Conservation (phyloP, 2,113 vertebrate species). For the Osmerus mordax region DNA sequence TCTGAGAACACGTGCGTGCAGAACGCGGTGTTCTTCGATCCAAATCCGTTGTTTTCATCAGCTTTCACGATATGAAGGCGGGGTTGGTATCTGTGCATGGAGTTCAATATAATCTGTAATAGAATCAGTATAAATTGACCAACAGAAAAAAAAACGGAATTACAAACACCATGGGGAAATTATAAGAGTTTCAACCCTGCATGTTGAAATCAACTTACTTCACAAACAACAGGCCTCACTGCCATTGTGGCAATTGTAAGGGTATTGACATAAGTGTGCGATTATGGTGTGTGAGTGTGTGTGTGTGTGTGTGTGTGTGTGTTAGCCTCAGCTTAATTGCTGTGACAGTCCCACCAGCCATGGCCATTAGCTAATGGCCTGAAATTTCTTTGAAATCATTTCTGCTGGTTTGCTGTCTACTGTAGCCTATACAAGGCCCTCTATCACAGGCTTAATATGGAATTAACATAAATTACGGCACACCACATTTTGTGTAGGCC, state of each 20-base stretch:
- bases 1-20: slow-evolving; percentile 94
- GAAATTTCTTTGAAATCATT: slow-evolving; percentile 74
- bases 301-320: slow-evolving; percentile 42
- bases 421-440: too few species aligned
- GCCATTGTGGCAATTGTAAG: neutral
- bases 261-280: neutral
- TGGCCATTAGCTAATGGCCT: slow-evolving; percentile 76
- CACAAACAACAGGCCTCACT: neutral
- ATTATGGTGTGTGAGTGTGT: neutral
- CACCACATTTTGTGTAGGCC: too few species aligned
- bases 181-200: neutral
- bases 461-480: too few species aligned
- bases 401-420: too few species aligned
- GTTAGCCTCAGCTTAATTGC: slow-evolving; percentile 79
- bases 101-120: slow-evolving; percentile 94
- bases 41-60: slow-evolving; percentile 96
- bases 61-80: slow-evolving; percentile 96
- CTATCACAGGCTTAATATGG: too few species aligned
- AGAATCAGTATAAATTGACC: slow-evolving; percentile 20
- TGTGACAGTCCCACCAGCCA: slow-evolving; percentile 75
- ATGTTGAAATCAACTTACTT: neutral
- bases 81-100: slow-evolving; percentile 99
- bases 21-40: slow-evolving; percentile 94
- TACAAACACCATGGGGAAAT: neutral
- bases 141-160: neutral